Percentiles rank a stretch among this genome's conserved stretches.
phyloP scores from a whole-genome alignment of 2,113 vertebrate genomes.

The Chelonoidis abingdonii region DNA sequence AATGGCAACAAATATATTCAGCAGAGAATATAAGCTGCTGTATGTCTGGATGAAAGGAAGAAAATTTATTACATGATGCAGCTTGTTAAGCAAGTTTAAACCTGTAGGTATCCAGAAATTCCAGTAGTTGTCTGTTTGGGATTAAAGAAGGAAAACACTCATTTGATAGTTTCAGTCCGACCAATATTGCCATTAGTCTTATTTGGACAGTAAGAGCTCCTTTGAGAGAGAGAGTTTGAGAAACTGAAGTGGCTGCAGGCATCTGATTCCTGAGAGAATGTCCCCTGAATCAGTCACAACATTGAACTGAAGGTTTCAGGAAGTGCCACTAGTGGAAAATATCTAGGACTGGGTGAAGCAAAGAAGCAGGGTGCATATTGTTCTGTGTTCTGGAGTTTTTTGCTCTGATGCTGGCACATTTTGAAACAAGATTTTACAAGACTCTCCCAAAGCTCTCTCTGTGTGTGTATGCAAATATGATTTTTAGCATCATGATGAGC shows the following conservation, averaged over 20 bases:
- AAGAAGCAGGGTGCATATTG: background rate
- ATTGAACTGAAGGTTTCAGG: background rate
- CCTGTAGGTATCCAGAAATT: background rate
- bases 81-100: background rate
- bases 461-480: rapidly evolving
- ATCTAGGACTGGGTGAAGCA: background rate
- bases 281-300: background rate
- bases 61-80: background rate
- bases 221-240: background rate
- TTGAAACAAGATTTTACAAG: background rate
- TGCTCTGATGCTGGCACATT: background rate
- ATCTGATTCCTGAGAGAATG: background rate
- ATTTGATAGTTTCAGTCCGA: background rate
- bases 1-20: background rate
- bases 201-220: background rate
- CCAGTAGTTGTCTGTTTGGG: background rate
- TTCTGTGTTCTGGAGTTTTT: background rate
- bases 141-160: background rate
- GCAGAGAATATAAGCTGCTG: background rate
- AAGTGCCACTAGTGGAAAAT: background rate
- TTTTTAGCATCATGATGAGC: background rate
- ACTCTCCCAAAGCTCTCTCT: background rate
- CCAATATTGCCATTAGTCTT: background rate
- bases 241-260: slow-evolving; percentile 10
- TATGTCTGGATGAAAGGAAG: background rate